A percentile compares a stretch with the other conserved stretches of the same genome.
Evolutionary conservation across 2,888 invertebrate species (phyloP).

Genomic region (Netelia inedita): DNA sequence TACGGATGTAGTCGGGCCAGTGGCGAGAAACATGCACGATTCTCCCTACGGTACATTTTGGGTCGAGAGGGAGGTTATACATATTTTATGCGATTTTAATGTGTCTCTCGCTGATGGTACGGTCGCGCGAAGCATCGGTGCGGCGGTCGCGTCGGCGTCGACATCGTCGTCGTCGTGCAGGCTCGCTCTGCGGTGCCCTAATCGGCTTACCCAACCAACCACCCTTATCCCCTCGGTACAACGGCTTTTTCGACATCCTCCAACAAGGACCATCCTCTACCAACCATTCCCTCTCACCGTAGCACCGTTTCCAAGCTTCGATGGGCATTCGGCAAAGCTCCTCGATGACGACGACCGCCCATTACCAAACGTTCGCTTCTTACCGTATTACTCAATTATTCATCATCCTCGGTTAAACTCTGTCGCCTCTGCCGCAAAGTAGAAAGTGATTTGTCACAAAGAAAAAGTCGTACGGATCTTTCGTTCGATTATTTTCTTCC

Average conservation of each 20-base stretch:
- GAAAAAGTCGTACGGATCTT: not conserved
- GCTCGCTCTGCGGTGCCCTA: constrained; percentile 79
- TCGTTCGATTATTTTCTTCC: too few relatives aligned
- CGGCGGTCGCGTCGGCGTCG: constrained; percentile 15
- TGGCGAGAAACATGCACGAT: constrained; percentile 68
- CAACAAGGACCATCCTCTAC: constrained; percentile 27
- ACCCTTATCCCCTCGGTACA: constrained; percentile 76
- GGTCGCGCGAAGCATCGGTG: constrained; percentile 11
- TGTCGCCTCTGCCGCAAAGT: constrained; percentile 34
- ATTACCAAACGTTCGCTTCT: constrained; percentile 43
- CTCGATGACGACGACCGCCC: constrained; percentile 54
- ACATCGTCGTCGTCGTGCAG: constrained; percentile 34
- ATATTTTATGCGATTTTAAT: constrained; percentile 85
- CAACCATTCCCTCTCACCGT: constrained; percentile 4
- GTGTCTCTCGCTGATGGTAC: constrained; percentile 80
- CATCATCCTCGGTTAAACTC: constrained; percentile 55
- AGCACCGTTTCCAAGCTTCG: constrained; percentile 29
- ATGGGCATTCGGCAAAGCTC: constrained; percentile 60
- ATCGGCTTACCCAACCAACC: constrained; percentile 84
- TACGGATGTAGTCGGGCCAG: constrained; percentile 73
- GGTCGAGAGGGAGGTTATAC: constrained; percentile 72
- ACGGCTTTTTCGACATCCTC: constrained; percentile 56
- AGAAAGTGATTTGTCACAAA: not conserved
- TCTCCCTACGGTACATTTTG: constrained; percentile 13
- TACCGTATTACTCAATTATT: constrained; percentile 40